These are phyloP conservation scores for Epinotia ramella DNA, from an alignment of 2,888 invertebrate species.

Conservation along the genomic window DNA sequence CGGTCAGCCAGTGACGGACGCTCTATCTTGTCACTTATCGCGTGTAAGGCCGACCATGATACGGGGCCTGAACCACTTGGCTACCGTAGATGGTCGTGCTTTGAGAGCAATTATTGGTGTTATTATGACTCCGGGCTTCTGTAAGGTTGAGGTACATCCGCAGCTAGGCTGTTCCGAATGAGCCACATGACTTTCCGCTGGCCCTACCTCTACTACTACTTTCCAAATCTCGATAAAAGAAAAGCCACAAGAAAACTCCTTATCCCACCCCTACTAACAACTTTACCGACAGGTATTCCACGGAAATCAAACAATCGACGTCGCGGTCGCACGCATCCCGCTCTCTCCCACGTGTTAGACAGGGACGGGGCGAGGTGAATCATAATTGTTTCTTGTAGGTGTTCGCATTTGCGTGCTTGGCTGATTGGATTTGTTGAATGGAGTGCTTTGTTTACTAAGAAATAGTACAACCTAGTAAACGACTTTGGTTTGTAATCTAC, in stretches of 20 bases:
- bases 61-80: too few species aligned
- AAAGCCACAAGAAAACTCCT: background rate
- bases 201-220: background rate
- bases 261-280: constrained; percentile 30
- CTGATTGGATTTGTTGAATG: constrained; percentile 36
- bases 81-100: too few species aligned
- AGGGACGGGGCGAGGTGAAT: constrained; percentile 10
- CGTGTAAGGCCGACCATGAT: too few species aligned
- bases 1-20: too few species aligned
- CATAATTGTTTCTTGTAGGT: constrained; percentile 37
- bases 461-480: background rate
- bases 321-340: constrained; percentile 49
- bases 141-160: too few species aligned
- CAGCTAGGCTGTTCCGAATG: too few species aligned
- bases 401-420: constrained; percentile 18
- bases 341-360: background rate
- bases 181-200: too few species aligned
- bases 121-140: too few species aligned
- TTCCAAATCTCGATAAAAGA: background rate
- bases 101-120: too few species aligned
- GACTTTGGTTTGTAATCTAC: background rate
- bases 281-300: constrained; percentile 42
- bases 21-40: too few species aligned
- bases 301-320: constrained; percentile 73
- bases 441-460: constrained; percentile 1